Evolutionary conservation across 2,113 vertebrate species (phyloP).

Genomic region (Suncus etruscus): DNA sequence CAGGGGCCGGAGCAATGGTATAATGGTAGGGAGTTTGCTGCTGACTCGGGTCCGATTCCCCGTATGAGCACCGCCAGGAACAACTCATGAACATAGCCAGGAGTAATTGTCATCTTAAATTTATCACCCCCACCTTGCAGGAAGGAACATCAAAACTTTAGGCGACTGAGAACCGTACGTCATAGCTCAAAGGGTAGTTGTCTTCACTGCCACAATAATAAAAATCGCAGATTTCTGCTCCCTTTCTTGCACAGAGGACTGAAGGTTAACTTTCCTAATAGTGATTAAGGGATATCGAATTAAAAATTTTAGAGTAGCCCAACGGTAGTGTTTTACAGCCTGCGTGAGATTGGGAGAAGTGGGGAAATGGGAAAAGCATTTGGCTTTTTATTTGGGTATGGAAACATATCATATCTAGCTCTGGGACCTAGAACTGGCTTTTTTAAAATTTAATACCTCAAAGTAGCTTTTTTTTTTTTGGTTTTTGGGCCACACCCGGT

Average conservation of each 20-base stretch:
- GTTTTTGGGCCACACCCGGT: no score
- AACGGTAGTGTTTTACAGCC: background rate
- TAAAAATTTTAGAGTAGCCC: background rate
- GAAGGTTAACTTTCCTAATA: background rate
- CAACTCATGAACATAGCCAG: no score
- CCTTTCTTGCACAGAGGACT: background rate
- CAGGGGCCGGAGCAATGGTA: no score
- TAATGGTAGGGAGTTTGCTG: no score
- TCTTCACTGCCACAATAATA: background rate
- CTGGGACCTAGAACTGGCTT: no score
- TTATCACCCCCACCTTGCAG: background rate
- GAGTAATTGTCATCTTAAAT: background rate
- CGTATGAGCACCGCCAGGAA: no score
- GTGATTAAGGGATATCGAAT: background rate
- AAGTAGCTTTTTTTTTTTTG: no score
- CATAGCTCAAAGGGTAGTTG: no score
- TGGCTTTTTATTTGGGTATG: no score
- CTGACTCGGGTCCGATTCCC: no score
- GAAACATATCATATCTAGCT: no score
- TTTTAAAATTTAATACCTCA: no score
- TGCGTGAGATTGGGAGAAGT: background rate
- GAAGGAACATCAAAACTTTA: background rate
- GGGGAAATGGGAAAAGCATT: background rate
- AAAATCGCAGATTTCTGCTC: background rate
- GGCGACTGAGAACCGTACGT: background rate